Evolutionary conservation across 2,113 vertebrate genomes (phyloP).

Genomic region (Nanorana parkeri): DNA sequence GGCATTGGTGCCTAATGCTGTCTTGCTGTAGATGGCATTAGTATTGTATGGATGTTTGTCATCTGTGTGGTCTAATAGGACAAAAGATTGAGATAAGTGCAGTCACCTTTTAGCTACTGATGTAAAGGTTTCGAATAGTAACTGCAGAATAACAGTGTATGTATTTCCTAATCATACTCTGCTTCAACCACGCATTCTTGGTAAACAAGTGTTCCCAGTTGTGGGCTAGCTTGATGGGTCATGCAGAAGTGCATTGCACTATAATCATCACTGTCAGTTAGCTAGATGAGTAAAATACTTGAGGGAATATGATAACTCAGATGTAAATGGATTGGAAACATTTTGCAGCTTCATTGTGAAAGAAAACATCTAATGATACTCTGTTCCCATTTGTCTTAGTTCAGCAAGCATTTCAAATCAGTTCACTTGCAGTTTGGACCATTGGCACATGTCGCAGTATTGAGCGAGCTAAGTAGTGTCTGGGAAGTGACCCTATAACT

Average conservation of each 20-base stretch:
- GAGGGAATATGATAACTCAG: constrained; percentile 27
- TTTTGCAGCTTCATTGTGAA: constrained; percentile 26
- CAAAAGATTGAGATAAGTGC: too few species aligned
- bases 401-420: constrained; percentile 33
- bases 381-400: constrained; percentile 41
- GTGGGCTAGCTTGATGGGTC: constrained; percentile 9
- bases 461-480: constrained; percentile 36
- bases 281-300: constrained; percentile 41
- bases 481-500: constrained; percentile 41
- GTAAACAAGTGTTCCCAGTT: background rate
- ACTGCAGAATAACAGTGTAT: too few species aligned
- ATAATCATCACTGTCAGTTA: constrained; percentile 26
- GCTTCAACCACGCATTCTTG: background rate
- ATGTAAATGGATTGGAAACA: constrained; percentile 50
- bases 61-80: too few species aligned
- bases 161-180: too few species aligned
- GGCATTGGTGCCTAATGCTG: too few species aligned
- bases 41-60: too few species aligned
- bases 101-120: too few species aligned
- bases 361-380: constrained; percentile 42
- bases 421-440: constrained; percentile 32
- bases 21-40: too few species aligned
- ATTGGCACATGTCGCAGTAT: constrained; percentile 22
- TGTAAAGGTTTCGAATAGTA: too few species aligned
- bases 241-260: constrained; percentile 37